Percentiles rank a stretch among this genome's conserved stretches.
These are phyloP conservation scores for Campaea margaritaria DNA, from an alignment of 2,888 invertebrate species.

Conservation along the genomic window DNA sequence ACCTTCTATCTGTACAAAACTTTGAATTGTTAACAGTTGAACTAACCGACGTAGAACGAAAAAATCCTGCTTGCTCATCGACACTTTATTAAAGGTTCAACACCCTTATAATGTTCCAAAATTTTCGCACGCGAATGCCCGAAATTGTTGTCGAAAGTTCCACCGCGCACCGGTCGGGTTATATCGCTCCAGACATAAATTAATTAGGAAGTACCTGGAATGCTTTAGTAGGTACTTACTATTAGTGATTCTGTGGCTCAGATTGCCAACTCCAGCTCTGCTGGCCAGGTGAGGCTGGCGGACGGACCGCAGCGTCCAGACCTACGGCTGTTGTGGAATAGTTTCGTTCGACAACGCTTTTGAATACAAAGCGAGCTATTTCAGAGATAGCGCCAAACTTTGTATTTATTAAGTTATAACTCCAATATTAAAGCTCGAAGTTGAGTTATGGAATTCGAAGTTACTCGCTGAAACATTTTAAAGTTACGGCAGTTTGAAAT, in stretches of 20 bases:
- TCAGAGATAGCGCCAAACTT: constrained; percentile 24
- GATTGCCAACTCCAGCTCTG: constrained; percentile 40
- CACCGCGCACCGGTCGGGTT: constrained; percentile 39
- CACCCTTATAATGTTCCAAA: constrained; percentile 18
- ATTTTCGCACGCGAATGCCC: constrained; percentile 36
- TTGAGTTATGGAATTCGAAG: constrained; percentile 1
- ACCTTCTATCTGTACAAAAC: too few species aligned
- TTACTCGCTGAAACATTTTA: background rate
- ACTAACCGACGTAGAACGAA: constrained; percentile 10
- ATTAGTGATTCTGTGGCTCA: constrained; percentile 8
- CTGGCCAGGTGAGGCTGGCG: constrained; percentile 37
- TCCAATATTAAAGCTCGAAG: constrained; percentile 19
- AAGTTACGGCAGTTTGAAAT: background rate
- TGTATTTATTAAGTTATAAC: constrained; percentile 25
- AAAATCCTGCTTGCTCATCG: constrained; percentile 31
- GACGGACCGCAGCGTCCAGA: constrained; percentile 23
- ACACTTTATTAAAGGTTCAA: constrained; percentile 28
- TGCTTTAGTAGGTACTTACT: too few species aligned
- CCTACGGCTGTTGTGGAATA: constrained; percentile 62
- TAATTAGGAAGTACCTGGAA: constrained; percentile 59
- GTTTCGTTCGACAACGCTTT: constrained; percentile 60
- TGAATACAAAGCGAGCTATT: constrained; percentile 51
- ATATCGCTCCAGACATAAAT: constrained; percentile 54
- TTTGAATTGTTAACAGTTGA: too few species aligned
- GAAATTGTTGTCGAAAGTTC: constrained; percentile 46